These are phyloP conservation scores for Tetraodon nigroviridis DNA, from an alignment of 2,113 vertebrate genomes.

Conservation along the genomic window DNA sequence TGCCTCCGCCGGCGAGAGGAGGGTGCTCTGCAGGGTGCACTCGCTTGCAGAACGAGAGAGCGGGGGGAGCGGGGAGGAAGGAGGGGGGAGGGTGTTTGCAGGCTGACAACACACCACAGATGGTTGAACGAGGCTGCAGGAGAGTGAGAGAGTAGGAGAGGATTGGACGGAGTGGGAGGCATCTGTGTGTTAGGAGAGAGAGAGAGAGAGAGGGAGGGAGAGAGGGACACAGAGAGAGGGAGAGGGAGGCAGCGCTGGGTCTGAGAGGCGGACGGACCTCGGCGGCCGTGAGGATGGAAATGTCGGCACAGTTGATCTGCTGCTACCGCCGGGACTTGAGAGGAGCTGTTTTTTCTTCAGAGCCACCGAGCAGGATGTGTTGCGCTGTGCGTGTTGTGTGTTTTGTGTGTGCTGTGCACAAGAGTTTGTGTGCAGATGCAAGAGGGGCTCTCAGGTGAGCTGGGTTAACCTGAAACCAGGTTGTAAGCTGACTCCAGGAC, in stretches of 20 bases:
- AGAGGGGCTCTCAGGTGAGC: constrained; percentile 55
- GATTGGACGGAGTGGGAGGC: constrained; percentile 49
- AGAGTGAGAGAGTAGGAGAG: constrained; percentile 43
- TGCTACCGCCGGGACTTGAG: neutral
- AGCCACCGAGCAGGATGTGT: constrained; percentile 45
- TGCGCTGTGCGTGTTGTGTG: no score
- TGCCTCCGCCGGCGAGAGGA: constrained; percentile 75
- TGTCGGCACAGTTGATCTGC: constrained; percentile 17
- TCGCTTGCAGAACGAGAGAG: constrained; percentile 76
- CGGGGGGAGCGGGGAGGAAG: constrained; percentile 35
- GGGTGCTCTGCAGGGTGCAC: constrained; percentile 67
- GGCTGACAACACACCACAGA: constrained; percentile 74
- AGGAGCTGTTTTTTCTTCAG: constrained; percentile 5
- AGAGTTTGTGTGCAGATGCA: constrained; percentile 24
- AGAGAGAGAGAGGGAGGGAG: constrained; percentile 18
- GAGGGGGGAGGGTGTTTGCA: constrained; percentile 55
- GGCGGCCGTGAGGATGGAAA: constrained; percentile 25
- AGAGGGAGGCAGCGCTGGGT: constrained; percentile 7
- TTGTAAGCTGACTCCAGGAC: constrained; percentile 59
- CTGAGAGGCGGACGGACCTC: constrained; percentile 14
- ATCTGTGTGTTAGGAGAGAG: constrained; percentile 35
- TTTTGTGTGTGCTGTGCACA: constrained; percentile 10
- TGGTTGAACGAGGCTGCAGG: constrained; percentile 62
- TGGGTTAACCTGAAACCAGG: constrained; percentile 55
- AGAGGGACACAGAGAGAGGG: constrained; percentile 30